Evolutionary conservation across 2,113 vertebrate species (phyloP).

Genomic region (Campylomormyrus numenius): DNA sequence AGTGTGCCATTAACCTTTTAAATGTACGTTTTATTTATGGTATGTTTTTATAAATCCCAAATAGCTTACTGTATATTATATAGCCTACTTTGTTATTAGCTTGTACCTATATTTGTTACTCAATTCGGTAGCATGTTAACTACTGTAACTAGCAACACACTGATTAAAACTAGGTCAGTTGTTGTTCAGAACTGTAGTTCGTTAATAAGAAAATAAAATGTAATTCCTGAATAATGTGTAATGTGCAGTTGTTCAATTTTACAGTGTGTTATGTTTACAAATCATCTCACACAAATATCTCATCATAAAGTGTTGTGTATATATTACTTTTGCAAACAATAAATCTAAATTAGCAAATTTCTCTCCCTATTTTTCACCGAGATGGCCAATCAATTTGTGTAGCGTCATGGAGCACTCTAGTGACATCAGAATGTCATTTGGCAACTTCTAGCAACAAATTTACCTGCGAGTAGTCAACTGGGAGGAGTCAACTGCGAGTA

Average conservation of each 20-base stretch:
- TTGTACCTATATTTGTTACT: neutral
- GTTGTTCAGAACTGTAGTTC: neutral
- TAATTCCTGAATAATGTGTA: neutral
- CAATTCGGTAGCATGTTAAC: too few relatives aligned
- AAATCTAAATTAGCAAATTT: neutral
- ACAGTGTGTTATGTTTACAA: neutral
- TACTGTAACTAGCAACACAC: too few relatives aligned
- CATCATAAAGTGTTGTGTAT: neutral
- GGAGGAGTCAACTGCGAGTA: neutral
- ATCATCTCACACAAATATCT: neutral
- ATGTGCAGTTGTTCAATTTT: neutral
- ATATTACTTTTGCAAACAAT: neutral
- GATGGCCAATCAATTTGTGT: neutral
- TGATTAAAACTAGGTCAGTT: too few relatives aligned
- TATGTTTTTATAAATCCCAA: neutral
- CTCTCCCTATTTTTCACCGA: neutral
- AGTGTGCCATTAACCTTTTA: neutral
- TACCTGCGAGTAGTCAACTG: neutral
- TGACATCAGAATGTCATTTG: neutral
- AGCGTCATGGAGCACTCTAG: neutral
- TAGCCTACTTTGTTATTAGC: neutral
- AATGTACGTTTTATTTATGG: neutral
- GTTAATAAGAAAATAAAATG: neutral
- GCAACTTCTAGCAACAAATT: neutral
- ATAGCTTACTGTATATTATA: neutral